Base-by-base conservation (phyloP, 2,797 vertebrate genomes). In the Falco biarmicus region DNA sequence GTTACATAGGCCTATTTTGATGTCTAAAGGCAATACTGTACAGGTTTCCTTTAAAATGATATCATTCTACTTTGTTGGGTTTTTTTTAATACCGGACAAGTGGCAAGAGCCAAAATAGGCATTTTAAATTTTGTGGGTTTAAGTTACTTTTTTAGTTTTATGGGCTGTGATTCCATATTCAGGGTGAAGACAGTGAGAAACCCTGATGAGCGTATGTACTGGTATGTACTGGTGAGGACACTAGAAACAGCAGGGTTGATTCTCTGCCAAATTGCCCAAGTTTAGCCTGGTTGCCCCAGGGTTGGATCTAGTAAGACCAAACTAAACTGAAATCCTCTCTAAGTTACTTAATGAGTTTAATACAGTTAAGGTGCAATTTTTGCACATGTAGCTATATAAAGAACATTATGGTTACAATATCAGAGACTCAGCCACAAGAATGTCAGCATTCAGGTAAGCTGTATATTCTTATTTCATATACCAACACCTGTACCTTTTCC, bases 31-130 rank as follows among this genome's bases (percentile, higher is more conserved):
- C 28, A 59, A 84, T 39, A 69, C 15, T 20, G 5, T 34, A 75
- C 6, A n/a, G 10, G 51, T 79, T 89, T 87, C 26, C n/a, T 37
- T 87, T 75, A 66, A 21, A 73, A 80, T 5, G 15, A 19, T 24
- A 85, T 43, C 2, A 37, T 18, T 54, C 4, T 3, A 14, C 47
- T 25, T 51, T 1, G 6, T 34, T 3, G 59, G 34, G 9, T 2
- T 4, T 57, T 57, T 63, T 76, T 63, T 5, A 15, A 13, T 56
- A 71, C 41, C 80, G 47, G 37, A 15, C 43, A 70, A 78, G 16
- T n/a, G 32, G 32, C 18, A 80, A 56, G 17, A 60, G 39, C 10
- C 70, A 59, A 90, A 90, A 37, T 12, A 79, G 16, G 1, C 25
- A 9, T 32, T 28, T 45, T 45, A 45, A 45, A 18, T 45, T 45